Evolutionary conservation across 2,113 vertebrate species (phyloP), one percentile per base, ranked within the genome.

Genomic region (Garra rufa): DNA sequence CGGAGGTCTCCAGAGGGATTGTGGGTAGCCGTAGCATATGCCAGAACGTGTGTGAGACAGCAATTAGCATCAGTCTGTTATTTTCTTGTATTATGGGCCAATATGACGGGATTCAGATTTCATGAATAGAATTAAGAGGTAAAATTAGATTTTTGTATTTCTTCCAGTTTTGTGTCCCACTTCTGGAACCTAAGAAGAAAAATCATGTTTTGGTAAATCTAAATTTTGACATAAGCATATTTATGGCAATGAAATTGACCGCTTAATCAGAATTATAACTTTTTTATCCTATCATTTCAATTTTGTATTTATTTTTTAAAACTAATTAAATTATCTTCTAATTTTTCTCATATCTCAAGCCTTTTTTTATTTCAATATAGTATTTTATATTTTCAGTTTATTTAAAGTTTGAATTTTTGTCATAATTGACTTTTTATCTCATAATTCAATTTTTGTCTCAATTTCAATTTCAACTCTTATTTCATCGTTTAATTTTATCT

Each of bases 21-120:
- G 61, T 67, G 73, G 90, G 81, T 87, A 87, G 88, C 87, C 57
- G 21, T 41, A 86, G 69, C 83, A 88, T 92, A 85, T 89, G 82
- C 48, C 86, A 63, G 85, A 76, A 48, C 48, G 59, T 74, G 69
- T 67, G 77, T 75, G 83, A 74, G 61, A 80, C 76, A 52, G 44
- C 82, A 87, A 76, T 65, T 76, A 82, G 86, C 86, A 88, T 90
- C 76, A 86, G 81, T 83, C 87, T 70, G 21, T 85, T 88, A 81
- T 90, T 81, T 81, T 75, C 57, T 79, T 44, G 19, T 71, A 73
- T 82, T 86, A 85, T 84, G 75, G 82, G 71, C 57, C 82, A 76
- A 14, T 57, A 46, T 80, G 69, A 83, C 57, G 44, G 67, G 38
- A 44, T 19, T 63, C 52, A 67, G 81, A 30, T 21, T 15, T 38